Percentiles rank a stretch among this genome's conserved stretches.
Evolutionary conservation across 1,140 invertebrate genomes (phyloP).

Genomic region (Eriosoma lanigerum): DNA sequence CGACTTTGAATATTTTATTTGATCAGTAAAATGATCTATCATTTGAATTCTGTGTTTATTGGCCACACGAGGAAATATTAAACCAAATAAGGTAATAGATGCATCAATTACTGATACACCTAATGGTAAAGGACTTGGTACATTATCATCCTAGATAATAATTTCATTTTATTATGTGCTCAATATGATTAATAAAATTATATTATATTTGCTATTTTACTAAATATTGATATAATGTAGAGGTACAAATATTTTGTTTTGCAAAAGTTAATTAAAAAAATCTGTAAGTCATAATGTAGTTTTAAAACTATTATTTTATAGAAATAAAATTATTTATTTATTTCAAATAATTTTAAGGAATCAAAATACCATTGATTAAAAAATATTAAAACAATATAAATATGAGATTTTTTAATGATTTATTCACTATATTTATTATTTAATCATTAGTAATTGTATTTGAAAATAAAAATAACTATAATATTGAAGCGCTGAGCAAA

Average conservation of each 20-base stretch:
- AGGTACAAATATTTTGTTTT: not conserved
- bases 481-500: too few relatives aligned
- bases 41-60: conserved; percentile 96
- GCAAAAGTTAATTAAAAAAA: not conserved
- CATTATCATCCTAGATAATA: conserved; percentile 61
- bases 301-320: too few relatives aligned
- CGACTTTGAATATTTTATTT: conserved; percentile 89
- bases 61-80: conserved; percentile 89
- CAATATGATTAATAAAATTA: not conserved
- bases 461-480: too few relatives aligned
- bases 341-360: too few relatives aligned
- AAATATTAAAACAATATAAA: too few relatives aligned
- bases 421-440: too few relatives aligned
- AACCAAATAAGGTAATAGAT: conserved; percentile 88
- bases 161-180: conserved; percentile 13
- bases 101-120: conserved; percentile 97
- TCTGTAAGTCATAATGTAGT: too few relatives aligned
- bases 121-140: conserved; percentile 86
- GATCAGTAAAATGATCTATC: conserved; percentile 94
- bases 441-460: too few relatives aligned
- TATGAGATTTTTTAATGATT: too few relatives aligned
- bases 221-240: not conserved
- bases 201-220: not conserved
- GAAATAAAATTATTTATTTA: too few relatives aligned
- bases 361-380: too few relatives aligned